Percentiles rank a stretch among this genome's conserved stretches.
phyloP scores from a whole-genome alignment of 2,113 vertebrate species.

The Pterocles gutturalis region DNA sequence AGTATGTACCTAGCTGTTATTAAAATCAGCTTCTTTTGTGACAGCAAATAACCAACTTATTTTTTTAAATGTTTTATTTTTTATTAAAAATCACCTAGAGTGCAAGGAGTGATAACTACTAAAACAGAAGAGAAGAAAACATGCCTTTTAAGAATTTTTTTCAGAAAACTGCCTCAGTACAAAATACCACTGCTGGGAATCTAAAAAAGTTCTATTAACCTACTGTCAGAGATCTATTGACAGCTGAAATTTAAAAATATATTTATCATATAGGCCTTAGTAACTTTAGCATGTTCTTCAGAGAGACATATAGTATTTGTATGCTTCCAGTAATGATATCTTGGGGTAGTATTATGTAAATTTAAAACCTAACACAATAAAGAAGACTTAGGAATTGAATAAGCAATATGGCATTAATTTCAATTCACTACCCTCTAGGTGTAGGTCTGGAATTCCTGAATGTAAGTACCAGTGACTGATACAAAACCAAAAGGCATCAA shows the following conservation, averaged over 20 bases:
- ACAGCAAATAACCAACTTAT: background rate
- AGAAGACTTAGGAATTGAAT: background rate
- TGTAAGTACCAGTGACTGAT: background rate
- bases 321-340: background rate
- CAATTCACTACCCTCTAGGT: background rate
- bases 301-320: background rate
- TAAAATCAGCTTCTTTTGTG: background rate
- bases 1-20: background rate
- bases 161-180: background rate
- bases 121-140: background rate
- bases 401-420: background rate
- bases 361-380: background rate
- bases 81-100: background rate
- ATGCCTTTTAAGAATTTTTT: background rate
- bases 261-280: background rate
- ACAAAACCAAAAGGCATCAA: background rate
- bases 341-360: background rate
- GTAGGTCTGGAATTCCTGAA: background rate
- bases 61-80: background rate
- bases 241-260: background rate
- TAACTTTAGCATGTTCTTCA: background rate
- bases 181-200: background rate
- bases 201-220: background rate
- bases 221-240: background rate
- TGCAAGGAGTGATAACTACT: background rate